These are phyloP conservation scores for Oreotrochilus melanogaster DNA, from an alignment of 2,113 vertebrate species.

Conservation along the genomic window DNA sequence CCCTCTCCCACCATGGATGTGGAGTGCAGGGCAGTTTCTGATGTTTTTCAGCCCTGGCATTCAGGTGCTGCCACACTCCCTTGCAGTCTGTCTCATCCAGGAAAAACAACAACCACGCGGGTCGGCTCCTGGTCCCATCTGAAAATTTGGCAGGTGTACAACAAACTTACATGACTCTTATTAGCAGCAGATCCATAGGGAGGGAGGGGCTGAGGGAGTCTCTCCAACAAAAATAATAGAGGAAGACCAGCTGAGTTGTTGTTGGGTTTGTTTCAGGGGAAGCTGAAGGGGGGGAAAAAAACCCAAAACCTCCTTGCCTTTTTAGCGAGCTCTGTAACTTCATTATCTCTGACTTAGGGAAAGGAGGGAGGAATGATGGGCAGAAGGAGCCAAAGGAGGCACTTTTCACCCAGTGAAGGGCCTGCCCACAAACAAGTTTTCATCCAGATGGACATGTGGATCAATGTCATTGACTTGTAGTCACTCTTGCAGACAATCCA, in stretches of 20 bases:
- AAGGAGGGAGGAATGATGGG: neutral
- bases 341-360: neutral
- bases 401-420: accelerated
- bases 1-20: accelerated
- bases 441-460: neutral
- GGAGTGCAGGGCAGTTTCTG: neutral
- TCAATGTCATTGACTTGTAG: neutral
- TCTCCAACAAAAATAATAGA: slow-evolving; percentile 40
- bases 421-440: neutral
- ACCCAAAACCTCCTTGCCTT: too few species aligned
- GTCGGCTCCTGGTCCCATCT: neutral
- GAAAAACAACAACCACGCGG: neutral
- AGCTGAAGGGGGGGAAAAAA: neutral
- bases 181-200: neutral
- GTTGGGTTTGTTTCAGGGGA: slow-evolving; percentile 35
- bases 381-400: neutral
- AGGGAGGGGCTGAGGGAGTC: neutral
- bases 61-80: neutral
- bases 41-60: neutral
- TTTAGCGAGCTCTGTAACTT: neutral
- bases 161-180: neutral
- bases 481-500: neutral
- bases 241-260: neutral
- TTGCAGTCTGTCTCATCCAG: neutral
- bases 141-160: slow-evolving; percentile 1